Conservation (phyloP, 2,113 vertebrate species). For the Xiphophorus maculatus region DNA sequence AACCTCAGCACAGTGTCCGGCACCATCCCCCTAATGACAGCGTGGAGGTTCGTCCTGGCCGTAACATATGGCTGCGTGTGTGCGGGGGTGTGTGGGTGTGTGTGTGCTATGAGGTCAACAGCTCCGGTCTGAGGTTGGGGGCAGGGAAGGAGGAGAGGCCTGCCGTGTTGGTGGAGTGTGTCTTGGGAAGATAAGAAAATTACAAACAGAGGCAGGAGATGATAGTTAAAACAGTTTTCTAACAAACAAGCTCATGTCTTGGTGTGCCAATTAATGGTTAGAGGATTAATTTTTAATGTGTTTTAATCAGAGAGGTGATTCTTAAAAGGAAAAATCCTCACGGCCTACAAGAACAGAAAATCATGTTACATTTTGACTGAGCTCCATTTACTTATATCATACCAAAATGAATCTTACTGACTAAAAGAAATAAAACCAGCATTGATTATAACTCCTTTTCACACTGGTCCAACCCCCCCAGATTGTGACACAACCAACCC, state of each 20-base stretch:
- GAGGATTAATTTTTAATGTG: background rate
- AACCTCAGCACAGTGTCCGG: conserved; percentile 49
- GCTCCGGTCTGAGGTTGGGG: conserved; percentile 50
- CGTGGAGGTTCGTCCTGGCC: conserved; percentile 42
- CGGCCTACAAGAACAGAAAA: background rate
- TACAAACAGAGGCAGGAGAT: conserved; percentile 50
- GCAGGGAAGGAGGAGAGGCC: conserved; percentile 43
- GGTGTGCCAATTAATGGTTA: background rate
- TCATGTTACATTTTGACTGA: background rate
- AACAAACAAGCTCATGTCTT: conserved; percentile 17
- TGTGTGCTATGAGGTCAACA: conserved; percentile 65
- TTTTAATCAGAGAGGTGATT: background rate
- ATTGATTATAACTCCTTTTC: background rate
- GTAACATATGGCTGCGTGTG: conserved; percentile 68
- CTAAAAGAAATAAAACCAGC: background rate
- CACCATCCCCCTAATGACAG: conserved; percentile 69
- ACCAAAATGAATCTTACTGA: background rate
- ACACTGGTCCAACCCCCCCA: background rate
- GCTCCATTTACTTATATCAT: background rate
- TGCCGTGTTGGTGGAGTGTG: conserved; percentile 49
- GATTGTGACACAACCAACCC: background rate
- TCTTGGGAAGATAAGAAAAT: conserved; percentile 62
- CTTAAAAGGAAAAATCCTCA: background rate
- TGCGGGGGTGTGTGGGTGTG: background rate
- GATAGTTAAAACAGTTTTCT: conserved; percentile 40